Base-by-base conservation (phyloP, 1,140 invertebrate species). In the Reticulitermes speratus region DNA sequence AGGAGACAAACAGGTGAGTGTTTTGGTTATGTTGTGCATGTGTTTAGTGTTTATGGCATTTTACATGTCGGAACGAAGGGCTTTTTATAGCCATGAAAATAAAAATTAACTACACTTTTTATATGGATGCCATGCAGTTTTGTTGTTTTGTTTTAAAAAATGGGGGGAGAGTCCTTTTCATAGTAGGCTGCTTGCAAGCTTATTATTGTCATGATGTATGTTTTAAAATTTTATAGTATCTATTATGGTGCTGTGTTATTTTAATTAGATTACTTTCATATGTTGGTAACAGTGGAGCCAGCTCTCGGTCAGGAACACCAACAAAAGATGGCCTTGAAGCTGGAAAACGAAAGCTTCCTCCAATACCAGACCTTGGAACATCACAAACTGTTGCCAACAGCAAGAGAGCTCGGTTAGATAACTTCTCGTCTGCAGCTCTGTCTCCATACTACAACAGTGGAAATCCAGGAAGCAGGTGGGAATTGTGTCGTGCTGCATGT, bases 301-400 rank as follows among this genome's bases (percentile, higher is more conserved):
- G 93, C 89, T 96, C 95, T 3, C 92, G 95, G 69, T 94, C 95
- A 11, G 93, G 92, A 25, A 94, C 95, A 52, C 95, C 95, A 3
- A 93, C 91, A 52, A 90, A 89, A 12, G 89, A 90, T 83, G 65
- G 65, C n/a, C n/a, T 75, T 9, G 65, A 75, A 8, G 65, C 25
- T 30, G 65, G 65, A 25, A 75, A 75, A 14, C 65, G 65, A 14
- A 75, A 75, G 16, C 65, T 81, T 7, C 0, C 81, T 86, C 38
- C 12, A 19, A 55, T 48, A 25, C 55, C 85, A n/a, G 87, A 87
- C 19, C 87, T 87, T 32, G 90, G 90, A 30, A 30, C n/a, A 30
- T 75, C 65, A 9, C 25, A 75, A 25, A 6, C 65, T 11, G 52
- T n/a, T 16, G 88, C 30, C 75, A 45, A 23, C 81, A 83, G 32